These are phyloP conservation scores for Eupithecia pulchellata DNA, from an alignment of 2,888 invertebrate species.

Conservation along the genomic window DNA sequence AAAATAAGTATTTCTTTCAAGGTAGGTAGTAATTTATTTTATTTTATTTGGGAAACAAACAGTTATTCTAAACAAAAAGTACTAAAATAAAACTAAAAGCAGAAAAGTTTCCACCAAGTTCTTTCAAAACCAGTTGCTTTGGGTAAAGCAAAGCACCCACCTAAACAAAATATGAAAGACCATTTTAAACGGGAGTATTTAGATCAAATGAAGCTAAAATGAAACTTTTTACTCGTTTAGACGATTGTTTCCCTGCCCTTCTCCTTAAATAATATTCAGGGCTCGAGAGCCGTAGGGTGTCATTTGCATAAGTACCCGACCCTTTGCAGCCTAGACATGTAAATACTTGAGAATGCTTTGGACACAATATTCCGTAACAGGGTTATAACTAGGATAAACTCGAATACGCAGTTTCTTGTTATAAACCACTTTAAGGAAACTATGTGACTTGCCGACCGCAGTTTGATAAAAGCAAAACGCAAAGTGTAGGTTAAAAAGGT, in stretches of 20 bases:
- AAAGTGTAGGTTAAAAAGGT: no score
- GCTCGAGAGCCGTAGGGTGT: slow-evolving; percentile 24
- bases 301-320: slow-evolving; percentile 39
- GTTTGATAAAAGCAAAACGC: no score
- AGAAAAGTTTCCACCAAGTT: no score
- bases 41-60: no score
- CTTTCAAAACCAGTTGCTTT: no score
- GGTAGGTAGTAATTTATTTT: no score
- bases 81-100: no score
- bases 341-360: slow-evolving; percentile 16
- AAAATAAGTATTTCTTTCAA: no score
- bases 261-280: slow-evolving; percentile 30
- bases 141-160: no score
- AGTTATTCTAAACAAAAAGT: no score
- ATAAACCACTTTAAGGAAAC: background rate
- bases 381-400: background rate
- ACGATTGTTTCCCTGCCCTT: slow-evolving; percentile 4
- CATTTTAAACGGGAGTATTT: background rate
- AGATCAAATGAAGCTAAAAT: background rate
- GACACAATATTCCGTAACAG: slow-evolving; percentile 26
- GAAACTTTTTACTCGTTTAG: background rate
- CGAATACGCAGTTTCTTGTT: background rate
- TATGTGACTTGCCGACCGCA: no score
- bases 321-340: slow-evolving; percentile 31
- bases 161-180: background rate